Base-by-base conservation (phyloP, 2,797 vertebrate species). In the Anguilla pacifica region DNA sequence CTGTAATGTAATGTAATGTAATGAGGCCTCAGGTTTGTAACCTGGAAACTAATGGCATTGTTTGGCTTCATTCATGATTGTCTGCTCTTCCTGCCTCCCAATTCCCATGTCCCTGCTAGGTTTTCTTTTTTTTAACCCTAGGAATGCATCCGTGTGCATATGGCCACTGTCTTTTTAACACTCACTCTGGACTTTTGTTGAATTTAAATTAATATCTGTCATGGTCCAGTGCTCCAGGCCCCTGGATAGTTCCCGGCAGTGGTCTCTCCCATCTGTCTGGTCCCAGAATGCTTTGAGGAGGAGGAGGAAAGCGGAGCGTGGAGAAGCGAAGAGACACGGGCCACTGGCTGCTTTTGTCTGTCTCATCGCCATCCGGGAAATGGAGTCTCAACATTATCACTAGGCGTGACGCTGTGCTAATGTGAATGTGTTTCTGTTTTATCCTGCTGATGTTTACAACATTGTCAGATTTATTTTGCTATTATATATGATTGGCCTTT, bases 161-260 rank as follows among this genome's bases (percentile, higher is more conserved):
- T 15, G 28, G 6, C 28, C 28, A 17, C 22, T n/a, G 7, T n/a
- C 4, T 2, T 55, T 49, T 57, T 84, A 35, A 46, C 15, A 25
- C 39, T 59, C 25, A 59, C 83, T 84, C 13, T 57, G 49, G 83
- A 84, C n/a, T 3, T 59, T 59, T n/a, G 55, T 19, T 84, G 83
- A 49, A 84, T 84, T 59, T 59, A 55, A n/a, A 49, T 55, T 11
- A 84, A 84, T 11, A 35, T 84, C 49, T 84, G 83, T 49, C 49
- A n/a, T 17, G 25, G 55, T 28, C 28, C 22, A 10, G 5, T n/a
- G 57, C 53, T 15, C n/a, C 83, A 31, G 83, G 53, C 51, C 51
- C 13, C 28, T 7, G 83, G 83, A 51, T 25, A 84, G 51, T 28
- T 84, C 25, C 25, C 31, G 83, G 2, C 83, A 15, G 83, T 6